Base-by-base conservation (phyloP, 2,888 invertebrate genomes). In the Lycocerus yunnanus region DNA sequence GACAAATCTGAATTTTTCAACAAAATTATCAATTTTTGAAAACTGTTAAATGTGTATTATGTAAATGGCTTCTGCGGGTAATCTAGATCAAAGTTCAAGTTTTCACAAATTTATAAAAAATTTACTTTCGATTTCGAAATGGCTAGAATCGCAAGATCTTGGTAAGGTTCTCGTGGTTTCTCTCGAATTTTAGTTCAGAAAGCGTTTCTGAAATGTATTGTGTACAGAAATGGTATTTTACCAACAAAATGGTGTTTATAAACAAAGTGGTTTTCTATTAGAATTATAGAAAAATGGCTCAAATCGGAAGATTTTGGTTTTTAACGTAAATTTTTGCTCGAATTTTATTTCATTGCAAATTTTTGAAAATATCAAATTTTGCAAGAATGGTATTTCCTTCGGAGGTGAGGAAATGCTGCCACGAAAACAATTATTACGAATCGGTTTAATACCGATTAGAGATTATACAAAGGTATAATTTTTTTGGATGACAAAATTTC, bases 201-300 rank as follows among this genome's bases (percentile, higher is more conserved):
- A n/a, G 61, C 61, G 61, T 63, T 63, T 13, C 20, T 8, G 61
- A 18, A 63, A 20, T 63, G 61, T 18, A 18, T 14, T 18, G 61
- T 15, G 61, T 63, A 63, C 61, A 63, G 16, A 15, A 63, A 63
- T 63, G 61, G 16, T 63, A 63, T 63, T 63, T 63, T 63, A 63
- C 18, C 16, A 63, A 18, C 61, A 18, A 43, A 43, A 6, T 43
- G n/a, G 43, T 43, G 43, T 43, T 43, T n/a, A 43, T 43, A 43
- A 43, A 43, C 43, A 43, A 43, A 43, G 43, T 43, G 43, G 4
- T 43, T 43, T 43, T 4, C 6, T 43, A 8, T n/a, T 43, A 43
- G 0, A 43, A 43, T n/a, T 43, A 2, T 6, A n/a, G 5, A n/a
- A 43, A 43, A 43, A 43, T 43, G n/a, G 43, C n/a, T 43, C 43